These are phyloP conservation scores for Bombus confusus DNA, from an alignment of 1,140 invertebrate species.

Conservation along the genomic window DNA sequence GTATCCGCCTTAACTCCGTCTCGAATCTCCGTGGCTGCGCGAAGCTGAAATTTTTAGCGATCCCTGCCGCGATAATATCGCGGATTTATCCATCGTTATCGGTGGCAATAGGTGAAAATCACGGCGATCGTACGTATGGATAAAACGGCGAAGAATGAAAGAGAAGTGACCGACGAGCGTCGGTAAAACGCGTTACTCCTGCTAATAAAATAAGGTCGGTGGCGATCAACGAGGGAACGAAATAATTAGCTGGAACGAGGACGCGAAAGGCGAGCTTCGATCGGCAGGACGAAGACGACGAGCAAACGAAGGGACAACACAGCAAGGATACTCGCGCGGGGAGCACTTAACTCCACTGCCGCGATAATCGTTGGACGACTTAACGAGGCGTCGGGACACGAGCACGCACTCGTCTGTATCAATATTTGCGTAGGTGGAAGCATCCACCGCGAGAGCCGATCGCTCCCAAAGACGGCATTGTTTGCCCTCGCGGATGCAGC, in stretches of 20 bases:
- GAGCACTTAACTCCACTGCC: conserved; percentile 32
- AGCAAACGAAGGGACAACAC: conserved; percentile 26
- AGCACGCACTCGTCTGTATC: conserved; percentile 59
- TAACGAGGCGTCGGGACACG: conserved; percentile 60
- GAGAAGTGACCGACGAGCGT: no score
- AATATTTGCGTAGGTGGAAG: conserved; percentile 68
- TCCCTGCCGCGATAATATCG: no score
- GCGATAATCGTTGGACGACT: conserved; percentile 47
- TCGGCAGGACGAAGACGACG: conserved; percentile 18
- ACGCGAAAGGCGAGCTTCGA: background rate
- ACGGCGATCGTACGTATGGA: no score
- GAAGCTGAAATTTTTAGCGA: background rate
- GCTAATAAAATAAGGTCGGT: background rate
- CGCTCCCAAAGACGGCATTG: conserved; percentile 44
- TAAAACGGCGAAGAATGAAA: fast-evolving
- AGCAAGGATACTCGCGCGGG: conserved; percentile 39
- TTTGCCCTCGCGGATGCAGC: conserved; percentile 45
- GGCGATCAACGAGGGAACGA: background rate
- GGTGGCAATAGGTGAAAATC: no score
- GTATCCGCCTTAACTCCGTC: background rate
- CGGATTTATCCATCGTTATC: no score
- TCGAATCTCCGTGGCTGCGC: background rate
- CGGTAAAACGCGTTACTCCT: no score
- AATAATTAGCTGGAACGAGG: conserved; percentile 18
- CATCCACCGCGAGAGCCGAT: conserved; percentile 51